Evolutionary conservation across 2,113 vertebrate genomes (phyloP).

Genomic region (Pangasianodon gigas): DNA sequence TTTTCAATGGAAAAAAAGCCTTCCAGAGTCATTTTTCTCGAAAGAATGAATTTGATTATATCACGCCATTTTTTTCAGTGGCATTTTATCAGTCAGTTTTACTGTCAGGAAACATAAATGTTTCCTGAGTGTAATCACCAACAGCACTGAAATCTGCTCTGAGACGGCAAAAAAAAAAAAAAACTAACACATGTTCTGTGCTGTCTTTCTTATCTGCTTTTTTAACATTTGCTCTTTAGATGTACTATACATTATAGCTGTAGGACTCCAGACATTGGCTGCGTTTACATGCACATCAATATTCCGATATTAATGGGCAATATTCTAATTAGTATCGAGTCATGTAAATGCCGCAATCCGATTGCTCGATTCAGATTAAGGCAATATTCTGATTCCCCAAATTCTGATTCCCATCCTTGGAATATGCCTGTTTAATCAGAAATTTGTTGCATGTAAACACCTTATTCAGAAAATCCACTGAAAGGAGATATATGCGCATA

Average conservation of each 20-base stretch:
- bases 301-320: too few species aligned
- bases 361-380: too few species aligned
- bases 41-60: constrained; percentile 35
- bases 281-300: too few species aligned
- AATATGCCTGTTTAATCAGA: too few species aligned
- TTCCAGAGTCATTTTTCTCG: neutral
- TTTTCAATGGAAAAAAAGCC: constrained; percentile 4
- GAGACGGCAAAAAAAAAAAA: neutral
- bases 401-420: too few species aligned
- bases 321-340: too few species aligned
- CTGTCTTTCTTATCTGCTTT: neutral
- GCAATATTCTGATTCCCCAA: too few species aligned
- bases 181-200: neutral
- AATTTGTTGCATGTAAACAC: too few species aligned
- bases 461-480: too few species aligned
- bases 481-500: too few species aligned
- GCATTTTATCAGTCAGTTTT: constrained; percentile 19
- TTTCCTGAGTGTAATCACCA: neutral
- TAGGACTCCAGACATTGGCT: neutral
- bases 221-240: neutral
- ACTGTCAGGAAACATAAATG: constrained; percentile 13
- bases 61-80: neutral
- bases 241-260: neutral
- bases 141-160: neutral
- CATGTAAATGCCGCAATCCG: too few species aligned